These are phyloP conservation scores for Hypomecis punctinalis DNA, from an alignment of 2,888 invertebrate genomes.

Conservation along the genomic window DNA sequence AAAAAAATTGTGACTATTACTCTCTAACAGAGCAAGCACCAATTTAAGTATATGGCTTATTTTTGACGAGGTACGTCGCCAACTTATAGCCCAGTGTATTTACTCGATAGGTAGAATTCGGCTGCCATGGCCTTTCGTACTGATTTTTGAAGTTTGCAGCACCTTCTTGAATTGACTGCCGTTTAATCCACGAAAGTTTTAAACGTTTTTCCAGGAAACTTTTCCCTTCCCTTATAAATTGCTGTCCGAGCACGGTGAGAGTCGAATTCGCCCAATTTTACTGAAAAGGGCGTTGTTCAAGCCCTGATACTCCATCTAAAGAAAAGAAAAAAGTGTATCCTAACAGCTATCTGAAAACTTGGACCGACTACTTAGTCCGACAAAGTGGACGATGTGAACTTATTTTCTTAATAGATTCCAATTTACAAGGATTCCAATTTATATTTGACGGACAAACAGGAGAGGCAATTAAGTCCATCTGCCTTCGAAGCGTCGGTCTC, in stretches of 20 bases:
- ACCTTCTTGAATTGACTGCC: constrained; percentile 17
- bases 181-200: constrained; percentile 32
- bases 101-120: not conserved
- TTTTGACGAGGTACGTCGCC: too few relatives aligned
- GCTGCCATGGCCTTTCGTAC: not conserved
- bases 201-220: constrained; percentile 35
- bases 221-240: constrained; percentile 32
- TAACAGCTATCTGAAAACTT: too few relatives aligned
- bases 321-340: not conserved
- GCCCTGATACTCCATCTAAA: constrained; percentile 9
- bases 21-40: too few relatives aligned
- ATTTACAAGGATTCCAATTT: too few relatives aligned
- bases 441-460: too few relatives aligned
- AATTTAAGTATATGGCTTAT: too few relatives aligned
- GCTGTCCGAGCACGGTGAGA: constrained; percentile 12
- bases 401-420: too few relatives aligned
- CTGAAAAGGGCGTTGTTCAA: constrained; percentile 3
- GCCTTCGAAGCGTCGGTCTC: too few relatives aligned
- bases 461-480: too few relatives aligned
- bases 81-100: not conserved
- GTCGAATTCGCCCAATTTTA: constrained; percentile 17
- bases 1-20: too few relatives aligned
- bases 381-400: too few relatives aligned
- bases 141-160: constrained; percentile 12
- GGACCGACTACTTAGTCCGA: too few relatives aligned